Percentiles rank a stretch among this genome's conserved stretches.
These are phyloP conservation scores for Heteronetta atricapilla DNA, from an alignment of 2,113 vertebrate species.

Conservation along the genomic window DNA sequence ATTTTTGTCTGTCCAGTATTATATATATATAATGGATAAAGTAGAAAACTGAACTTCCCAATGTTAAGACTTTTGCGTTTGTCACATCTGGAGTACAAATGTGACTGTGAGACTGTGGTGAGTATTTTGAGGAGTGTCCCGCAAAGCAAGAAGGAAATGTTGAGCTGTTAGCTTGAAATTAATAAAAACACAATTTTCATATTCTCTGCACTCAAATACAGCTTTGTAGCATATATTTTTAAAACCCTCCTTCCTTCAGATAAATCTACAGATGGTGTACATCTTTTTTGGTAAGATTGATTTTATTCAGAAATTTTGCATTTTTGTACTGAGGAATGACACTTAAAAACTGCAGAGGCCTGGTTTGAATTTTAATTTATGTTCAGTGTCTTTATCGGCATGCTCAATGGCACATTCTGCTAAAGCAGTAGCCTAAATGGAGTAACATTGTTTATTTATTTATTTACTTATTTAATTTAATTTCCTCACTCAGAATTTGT, in stretches of 20 bases:
- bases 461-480: too few species aligned
- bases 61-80: neutral
- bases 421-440: neutral
- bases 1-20: neutral
- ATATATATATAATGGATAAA: neutral
- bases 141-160: neutral
- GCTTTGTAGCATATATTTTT: neutral
- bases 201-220: neutral
- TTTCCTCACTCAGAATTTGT: neutral
- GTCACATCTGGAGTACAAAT: neutral
- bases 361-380: neutral
- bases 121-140: neutral
- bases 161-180: neutral
- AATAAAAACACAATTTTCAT: neutral
- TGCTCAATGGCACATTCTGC: neutral
- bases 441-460: neutral
- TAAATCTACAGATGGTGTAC: rapidly evolving
- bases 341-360: neutral
- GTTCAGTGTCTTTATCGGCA: neutral
- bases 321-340: neutral
- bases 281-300: neutral
- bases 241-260: neutral
- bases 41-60: neutral
- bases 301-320: neutral
- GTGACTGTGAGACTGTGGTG: neutral